phyloP scores from a whole-genome alignment of 2,888 invertebrate genomes.

The Ochlodes sylvanus region DNA sequence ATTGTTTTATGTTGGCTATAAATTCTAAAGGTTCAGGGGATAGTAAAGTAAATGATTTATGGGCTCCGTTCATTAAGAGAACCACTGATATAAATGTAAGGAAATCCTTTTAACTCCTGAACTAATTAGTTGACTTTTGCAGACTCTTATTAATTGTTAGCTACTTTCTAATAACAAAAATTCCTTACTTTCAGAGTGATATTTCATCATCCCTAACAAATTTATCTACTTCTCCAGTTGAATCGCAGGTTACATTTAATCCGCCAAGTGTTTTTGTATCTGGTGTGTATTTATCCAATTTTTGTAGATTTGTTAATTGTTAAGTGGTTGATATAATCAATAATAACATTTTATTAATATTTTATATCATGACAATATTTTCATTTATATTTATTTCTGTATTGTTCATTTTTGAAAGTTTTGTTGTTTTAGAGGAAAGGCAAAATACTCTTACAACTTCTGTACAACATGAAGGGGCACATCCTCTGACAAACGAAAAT shows the following conservation, averaged over 20 bases:
- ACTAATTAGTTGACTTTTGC: background rate
- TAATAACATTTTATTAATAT: too few species aligned
- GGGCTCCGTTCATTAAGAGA: slow-evolving; percentile 91
- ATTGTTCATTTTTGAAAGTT: background rate
- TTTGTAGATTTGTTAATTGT: too few species aligned
- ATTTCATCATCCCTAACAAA: slow-evolving; percentile 57
- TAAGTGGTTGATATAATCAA: too few species aligned
- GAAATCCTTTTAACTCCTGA: slow-evolving; percentile 33
- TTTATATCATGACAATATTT: background rate
- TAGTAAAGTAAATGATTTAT: slow-evolving; percentile 89
- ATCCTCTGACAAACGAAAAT: slow-evolving; percentile 90
- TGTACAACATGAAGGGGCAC: slow-evolving; percentile 73
- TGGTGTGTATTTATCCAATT: slow-evolving; percentile 49
- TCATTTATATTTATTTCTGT: background rate
- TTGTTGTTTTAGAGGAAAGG: slow-evolving; percentile 52
- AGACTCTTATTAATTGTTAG: too few species aligned
- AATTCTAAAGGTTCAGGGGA: slow-evolving; percentile 90
- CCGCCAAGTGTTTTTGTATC: slow-evolving; percentile 46
- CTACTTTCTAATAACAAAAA: background rate
- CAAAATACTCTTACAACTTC: slow-evolving; percentile 50
- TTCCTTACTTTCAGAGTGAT: slow-evolving; percentile 57
- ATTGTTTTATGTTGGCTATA: slow-evolving; percentile 95
- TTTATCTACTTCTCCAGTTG: slow-evolving; percentile 59
- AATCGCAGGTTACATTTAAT: slow-evolving; percentile 56
- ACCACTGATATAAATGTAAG: slow-evolving; percentile 80